phyloP scores from a whole-genome alignment of 2,797 vertebrate species.

The Myotis findleyi region DNA sequence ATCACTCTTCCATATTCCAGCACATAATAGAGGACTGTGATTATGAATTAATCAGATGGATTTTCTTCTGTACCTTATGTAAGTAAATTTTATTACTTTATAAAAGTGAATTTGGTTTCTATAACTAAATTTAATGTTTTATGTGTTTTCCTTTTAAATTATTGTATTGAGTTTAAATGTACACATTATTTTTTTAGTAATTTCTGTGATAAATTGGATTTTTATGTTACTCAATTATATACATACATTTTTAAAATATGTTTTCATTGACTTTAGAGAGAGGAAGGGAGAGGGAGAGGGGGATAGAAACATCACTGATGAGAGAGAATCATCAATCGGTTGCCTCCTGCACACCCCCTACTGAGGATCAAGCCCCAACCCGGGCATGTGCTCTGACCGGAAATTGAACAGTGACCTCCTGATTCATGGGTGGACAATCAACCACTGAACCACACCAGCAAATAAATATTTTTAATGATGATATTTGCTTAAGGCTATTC shows the following conservation, averaged over 20 bases:
- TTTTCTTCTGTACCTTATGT: constrained; percentile 38
- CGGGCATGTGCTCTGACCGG: background rate
- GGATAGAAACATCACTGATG: background rate
- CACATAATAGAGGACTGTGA: background rate
- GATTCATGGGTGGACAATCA: background rate
- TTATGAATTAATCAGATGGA: constrained; percentile 51
- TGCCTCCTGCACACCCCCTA: background rate
- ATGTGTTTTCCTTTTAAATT: constrained; percentile 23
- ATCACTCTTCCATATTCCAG: background rate
- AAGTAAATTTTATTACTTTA: constrained; percentile 38
- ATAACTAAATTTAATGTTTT: constrained; percentile 41
- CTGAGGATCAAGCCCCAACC: background rate
- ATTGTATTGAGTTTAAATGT: constrained; percentile 3
- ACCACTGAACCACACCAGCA: background rate
- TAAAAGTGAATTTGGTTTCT: background rate
- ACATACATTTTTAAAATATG: background rate
- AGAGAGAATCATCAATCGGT: background rate
- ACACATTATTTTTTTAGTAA: background rate
- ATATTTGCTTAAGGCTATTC: background rate
- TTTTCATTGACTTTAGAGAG: no score
- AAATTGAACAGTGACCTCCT: background rate
- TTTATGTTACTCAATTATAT: constrained; percentile 36
- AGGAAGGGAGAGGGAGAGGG: background rate
- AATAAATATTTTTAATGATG: constrained; percentile 8
- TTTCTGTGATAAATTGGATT: background rate